These are phyloP conservation scores for Gorsachius magnificus DNA, from an alignment of 2,797 vertebrate species.

Conservation along the genomic window DNA sequence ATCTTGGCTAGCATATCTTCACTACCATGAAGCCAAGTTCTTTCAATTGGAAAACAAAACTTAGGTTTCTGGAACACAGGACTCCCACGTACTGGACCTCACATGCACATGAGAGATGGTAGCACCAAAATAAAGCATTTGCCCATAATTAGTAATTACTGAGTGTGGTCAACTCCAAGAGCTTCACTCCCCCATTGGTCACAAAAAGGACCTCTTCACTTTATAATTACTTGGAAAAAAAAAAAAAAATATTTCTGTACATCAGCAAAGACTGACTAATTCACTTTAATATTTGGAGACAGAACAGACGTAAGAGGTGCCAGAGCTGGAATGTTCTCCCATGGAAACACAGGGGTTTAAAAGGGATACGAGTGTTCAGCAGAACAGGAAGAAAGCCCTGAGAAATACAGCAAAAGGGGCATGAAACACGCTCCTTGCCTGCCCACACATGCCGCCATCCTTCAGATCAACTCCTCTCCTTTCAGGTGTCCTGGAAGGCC, in stretches of 20 bases:
- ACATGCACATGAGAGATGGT: background rate
- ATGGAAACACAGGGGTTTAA: background rate
- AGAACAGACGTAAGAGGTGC: background rate
- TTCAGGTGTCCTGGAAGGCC: background rate
- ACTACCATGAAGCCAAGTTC: background rate
- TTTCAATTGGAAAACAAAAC: conserved; percentile 40
- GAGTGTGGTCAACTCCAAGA: background rate
- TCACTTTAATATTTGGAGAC: background rate
- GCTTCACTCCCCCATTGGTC: background rate
- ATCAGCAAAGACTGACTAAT: conserved; percentile 28
- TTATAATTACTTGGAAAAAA: background rate
- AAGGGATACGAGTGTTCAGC: background rate
- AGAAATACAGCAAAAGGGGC: background rate
- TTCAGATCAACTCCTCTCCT: background rate
- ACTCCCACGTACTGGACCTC: conserved; percentile 37
- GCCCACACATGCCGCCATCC: rapidly evolving
- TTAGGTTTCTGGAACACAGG: background rate
- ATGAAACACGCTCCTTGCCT: background rate
- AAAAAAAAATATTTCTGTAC: background rate
- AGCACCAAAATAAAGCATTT: conserved; percentile 17
- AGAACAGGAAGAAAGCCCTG: background rate
- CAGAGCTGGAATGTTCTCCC: background rate
- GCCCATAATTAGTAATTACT: conserved; percentile 4
- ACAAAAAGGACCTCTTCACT: background rate
- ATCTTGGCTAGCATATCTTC: conserved; percentile 9